A percentile compares a stretch with the other conserved stretches of the same genome.
These are phyloP conservation scores for Carpatolechia fugitivella DNA, from an alignment of 2,888 invertebrate genomes.

Conservation along the genomic window DNA sequence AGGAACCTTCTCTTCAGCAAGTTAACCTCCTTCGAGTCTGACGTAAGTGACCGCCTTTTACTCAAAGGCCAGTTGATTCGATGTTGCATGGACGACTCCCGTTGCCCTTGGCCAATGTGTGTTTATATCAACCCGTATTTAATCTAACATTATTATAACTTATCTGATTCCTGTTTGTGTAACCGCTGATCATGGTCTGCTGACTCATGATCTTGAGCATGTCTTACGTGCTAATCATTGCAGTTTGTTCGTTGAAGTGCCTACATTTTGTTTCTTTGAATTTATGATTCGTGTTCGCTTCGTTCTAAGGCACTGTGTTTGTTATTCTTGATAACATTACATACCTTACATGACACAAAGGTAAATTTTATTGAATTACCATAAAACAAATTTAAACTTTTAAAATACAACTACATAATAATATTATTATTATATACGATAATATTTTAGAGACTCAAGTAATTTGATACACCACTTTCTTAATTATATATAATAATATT, in stretches of 20 bases:
- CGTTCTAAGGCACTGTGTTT: background rate
- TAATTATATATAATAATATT: background rate
- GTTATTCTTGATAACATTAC: no score
- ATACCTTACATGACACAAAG: no score
- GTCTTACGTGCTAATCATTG: conserved; percentile 1
- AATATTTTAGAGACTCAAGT: no score
- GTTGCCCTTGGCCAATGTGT: conserved; percentile 7
- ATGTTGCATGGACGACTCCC: conserved; percentile 47
- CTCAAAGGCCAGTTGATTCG: conserved; percentile 28
- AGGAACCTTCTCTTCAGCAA: conserved; percentile 91
- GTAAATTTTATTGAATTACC: no score
- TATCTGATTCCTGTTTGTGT: background rate
- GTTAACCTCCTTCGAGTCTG: conserved; percentile 93
- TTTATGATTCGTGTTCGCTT: background rate
- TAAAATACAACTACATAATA: no score
- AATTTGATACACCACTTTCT: no score
- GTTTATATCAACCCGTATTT: background rate
- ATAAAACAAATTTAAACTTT: no score
- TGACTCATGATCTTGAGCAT: conserved; percentile 15
- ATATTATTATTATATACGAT: no score
- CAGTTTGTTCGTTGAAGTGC: background rate
- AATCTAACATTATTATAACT: background rate
- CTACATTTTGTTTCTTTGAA: background rate
- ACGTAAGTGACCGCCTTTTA: conserved; percentile 82
- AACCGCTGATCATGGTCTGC: background rate